Evolutionary conservation across 1,140 invertebrate genomes (phyloP), one percentile per base, ranked within the genome.

Genomic region (Venturia canescens): DNA sequence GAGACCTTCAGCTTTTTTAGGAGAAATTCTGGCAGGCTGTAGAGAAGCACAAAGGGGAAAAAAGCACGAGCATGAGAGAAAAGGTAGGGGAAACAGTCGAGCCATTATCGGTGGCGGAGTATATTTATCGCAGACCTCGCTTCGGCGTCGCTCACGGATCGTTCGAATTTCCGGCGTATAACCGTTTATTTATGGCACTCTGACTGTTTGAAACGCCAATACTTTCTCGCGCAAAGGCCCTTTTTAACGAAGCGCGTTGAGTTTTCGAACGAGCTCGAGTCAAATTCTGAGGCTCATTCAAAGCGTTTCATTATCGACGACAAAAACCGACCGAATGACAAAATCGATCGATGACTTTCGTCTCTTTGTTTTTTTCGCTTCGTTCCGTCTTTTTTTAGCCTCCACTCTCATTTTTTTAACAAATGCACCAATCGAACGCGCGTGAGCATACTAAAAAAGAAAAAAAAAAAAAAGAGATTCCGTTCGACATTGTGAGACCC

Each of bases 161-260:
- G 83, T 82, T 80, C 85, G 85, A 81, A 84, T 87, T 87, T 86
- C 85, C 86, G 85, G 83, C 83, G 85, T 87, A 80, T 82, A 84
- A 34, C 53, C 82, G 85, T 87, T 89, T 89, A 90, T 89, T 90
- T 90, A 89, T 89, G 87, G 87, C 85, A 84, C 85, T 83, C 87
- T 84, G 83, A 83, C 80, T 70, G 67, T 84, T 72, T 80, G 6
- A 79, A 53, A 50, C 69, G 57, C 69, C 50, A 53, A 23, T 70
- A 63, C 53, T 63, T 16, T 48, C 63, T 21, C 44, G 27, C 29
- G 26, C 29, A n/a, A 27, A 79, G 26, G 26, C 26, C 38, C 23
- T 53, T 7, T 63, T 60, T 38, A 50, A n/a, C 72, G 15, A 31
- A 18, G 5, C 50, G 11, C 50, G 27, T n/a, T 21, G 16, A 38